These are phyloP conservation scores for Dusona sp. DNA, from an alignment of 2,888 invertebrate genomes.

Conservation along the genomic window DNA sequence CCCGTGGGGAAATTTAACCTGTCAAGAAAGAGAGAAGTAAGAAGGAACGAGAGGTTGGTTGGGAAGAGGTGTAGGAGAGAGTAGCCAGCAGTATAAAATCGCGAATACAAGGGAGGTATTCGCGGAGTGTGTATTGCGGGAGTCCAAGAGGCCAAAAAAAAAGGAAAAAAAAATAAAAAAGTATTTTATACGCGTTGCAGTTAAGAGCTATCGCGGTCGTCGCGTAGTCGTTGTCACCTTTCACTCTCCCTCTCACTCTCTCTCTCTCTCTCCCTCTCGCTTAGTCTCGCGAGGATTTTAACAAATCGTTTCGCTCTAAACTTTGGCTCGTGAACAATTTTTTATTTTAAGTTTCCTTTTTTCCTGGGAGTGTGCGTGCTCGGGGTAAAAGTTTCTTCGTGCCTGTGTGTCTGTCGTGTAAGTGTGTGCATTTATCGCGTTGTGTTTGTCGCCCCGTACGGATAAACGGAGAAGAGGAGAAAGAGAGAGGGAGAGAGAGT, in stretches of 20 bases:
- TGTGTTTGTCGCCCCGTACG: conserved; percentile 22
- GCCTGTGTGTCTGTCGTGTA: conserved; percentile 14
- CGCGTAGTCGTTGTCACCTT: conserved; percentile 19
- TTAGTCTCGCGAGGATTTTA: not conserved
- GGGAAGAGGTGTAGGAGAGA: conserved; percentile 39
- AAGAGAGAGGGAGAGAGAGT: conserved; percentile 30
- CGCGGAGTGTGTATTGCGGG: conserved; percentile 42
- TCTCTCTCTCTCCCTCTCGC: conserved; percentile 9
- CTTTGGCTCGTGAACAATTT: conserved; percentile 56
- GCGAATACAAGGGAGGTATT: conserved; percentile 46
- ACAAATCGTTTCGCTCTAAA: conserved; percentile 44
- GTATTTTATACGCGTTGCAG: conserved; percentile 19
- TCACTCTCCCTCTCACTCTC: conserved; percentile 35
- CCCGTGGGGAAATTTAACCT: conserved; percentile 76
- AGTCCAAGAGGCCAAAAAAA: conserved; percentile 25
- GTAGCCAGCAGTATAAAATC: conserved; percentile 42
- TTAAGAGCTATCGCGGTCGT: conserved; percentile 25
- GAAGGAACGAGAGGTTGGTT: conserved; percentile 33
- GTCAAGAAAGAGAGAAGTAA: conserved; percentile 71
- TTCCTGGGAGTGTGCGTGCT: conserved; percentile 46
- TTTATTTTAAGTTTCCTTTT: conserved; percentile 64
- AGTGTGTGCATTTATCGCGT: conserved; percentile 6
- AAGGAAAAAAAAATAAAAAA: not conserved
- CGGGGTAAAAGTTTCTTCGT: conserved; percentile 40
- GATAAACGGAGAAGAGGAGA: conserved; percentile 15